Evolutionary conservation across 2,888 invertebrate genomes (phyloP), one percentile per base, ranked within the genome.

Genomic region (Heliconius charithonia): DNA sequence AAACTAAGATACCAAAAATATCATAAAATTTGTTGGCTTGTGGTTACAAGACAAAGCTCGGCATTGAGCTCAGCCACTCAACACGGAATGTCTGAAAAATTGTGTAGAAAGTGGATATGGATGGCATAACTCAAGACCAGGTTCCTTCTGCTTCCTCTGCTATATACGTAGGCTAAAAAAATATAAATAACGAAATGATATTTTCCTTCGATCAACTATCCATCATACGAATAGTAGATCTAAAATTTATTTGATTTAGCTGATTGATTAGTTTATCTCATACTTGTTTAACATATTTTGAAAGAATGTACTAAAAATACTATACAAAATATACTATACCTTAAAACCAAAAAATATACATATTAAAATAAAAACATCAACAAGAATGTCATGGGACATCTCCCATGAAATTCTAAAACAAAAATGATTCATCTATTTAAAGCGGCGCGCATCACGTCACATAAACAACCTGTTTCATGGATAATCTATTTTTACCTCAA

Each of bases 381-480:
- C 41, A 19, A 69, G 6, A 25, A 9, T 9, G 16, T 32, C 41
- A 76, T 27, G 25, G 19, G 65, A 71, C 25, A 27, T 76, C 10
- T 65, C 45, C 51, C 32, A 32, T 45, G 19, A 65, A 56, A 63
- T 29, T 32, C 45, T 63, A 45, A 25, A 63, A 77, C 65, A 51
- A 71, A 65, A 41, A 76, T 41, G n/a, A 51, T 51, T 62, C 62
- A 51, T 67, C 74, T 67, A 78, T 78, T 78, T 74, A 29, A 56
- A 59, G 67, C 62, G 62, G 32, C 70, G 29, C 22, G 29, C 67
- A n/a, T 37, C 69, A 69, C 69, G 25, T 45, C 69, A 32, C 12
- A 37, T 74, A 62, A 78, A 78, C 78, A 70, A 78, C 70, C 59
- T 71, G 74, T 69, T 79, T 79, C 70, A 75, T 56, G 75, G 70